These are phyloP conservation scores for Eutolmus rufibarbis DNA, from an alignment of 2,888 invertebrate species.

Conservation along the genomic window DNA sequence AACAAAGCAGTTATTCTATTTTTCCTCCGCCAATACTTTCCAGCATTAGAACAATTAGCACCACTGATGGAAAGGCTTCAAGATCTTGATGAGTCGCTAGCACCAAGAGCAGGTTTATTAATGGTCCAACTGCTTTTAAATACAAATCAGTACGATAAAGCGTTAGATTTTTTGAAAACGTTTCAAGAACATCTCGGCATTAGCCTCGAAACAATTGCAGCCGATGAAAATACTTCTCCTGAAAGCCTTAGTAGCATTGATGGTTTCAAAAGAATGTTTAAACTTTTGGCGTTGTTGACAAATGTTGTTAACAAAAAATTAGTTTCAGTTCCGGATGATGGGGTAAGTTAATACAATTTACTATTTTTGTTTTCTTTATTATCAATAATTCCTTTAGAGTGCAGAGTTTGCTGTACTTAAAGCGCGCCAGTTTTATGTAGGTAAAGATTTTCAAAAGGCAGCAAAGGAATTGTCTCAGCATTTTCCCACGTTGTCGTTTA, in stretches of 20 bases:
- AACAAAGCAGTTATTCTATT: slow-evolving; percentile 60
- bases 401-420: slow-evolving; percentile 58
- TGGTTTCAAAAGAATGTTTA: slow-evolving; percentile 54
- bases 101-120: slow-evolving; percentile 56
- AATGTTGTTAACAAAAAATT: slow-evolving; percentile 57
- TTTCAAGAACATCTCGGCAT: slow-evolving; percentile 55
- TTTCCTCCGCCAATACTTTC: slow-evolving; percentile 59
- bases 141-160: slow-evolving; percentile 60
- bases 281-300: slow-evolving; percentile 56
- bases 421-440: slow-evolving; percentile 62
- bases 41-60: slow-evolving; percentile 56
- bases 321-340: slow-evolving; percentile 58
- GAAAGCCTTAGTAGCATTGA: slow-evolving; percentile 49
- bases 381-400: slow-evolving; percentile 48
- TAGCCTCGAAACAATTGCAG: slow-evolving; percentile 47
- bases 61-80: slow-evolving; percentile 55
- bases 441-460: slow-evolving; percentile 63
- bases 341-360: slow-evolving; percentile 49
- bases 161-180: slow-evolving; percentile 57
- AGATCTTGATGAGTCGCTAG: slow-evolving; percentile 55
- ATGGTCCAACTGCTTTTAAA: slow-evolving; percentile 57
- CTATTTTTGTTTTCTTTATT: not conserved
- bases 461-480: slow-evolving; percentile 60
- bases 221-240: slow-evolving; percentile 49
- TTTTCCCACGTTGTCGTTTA: slow-evolving; percentile 48